Conservation (phyloP, 2,888 invertebrate genomes). For the Uropetala carovei region DNA sequence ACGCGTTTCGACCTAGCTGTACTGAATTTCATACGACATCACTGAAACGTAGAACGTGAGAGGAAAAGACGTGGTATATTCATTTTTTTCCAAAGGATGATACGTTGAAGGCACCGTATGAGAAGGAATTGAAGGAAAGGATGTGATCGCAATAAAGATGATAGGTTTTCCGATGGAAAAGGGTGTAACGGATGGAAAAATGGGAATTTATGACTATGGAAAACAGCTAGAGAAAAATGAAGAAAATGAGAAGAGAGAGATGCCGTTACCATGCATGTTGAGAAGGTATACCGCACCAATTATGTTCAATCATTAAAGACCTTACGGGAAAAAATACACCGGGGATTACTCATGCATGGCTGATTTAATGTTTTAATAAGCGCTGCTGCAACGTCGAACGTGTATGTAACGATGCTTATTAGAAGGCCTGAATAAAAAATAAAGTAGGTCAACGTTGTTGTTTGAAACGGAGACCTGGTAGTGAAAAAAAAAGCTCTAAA, state of each 20-base stretch:
- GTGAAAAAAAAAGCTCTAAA: too few relatives aligned
- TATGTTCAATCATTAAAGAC: not conserved
- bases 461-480: too few relatives aligned
- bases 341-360: too few relatives aligned
- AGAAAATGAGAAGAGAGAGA: not conserved
- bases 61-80: not conserved
- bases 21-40: not conserved
- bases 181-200: not conserved
- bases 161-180: conserved; percentile 13
- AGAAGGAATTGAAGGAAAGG: not conserved
- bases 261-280: not conserved
- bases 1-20: too few relatives aligned
- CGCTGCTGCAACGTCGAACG: too few relatives aligned
- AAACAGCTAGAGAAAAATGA: not conserved
- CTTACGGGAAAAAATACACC: not conserved
- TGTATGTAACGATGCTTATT: too few relatives aligned
- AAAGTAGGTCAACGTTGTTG: too few relatives aligned
- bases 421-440: too few relatives aligned
- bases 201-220: not conserved
- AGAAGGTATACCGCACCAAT: not conserved
- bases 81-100: not conserved
- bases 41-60: not conserved
- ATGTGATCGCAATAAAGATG: not conserved
- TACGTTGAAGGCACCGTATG: not conserved
- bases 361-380: too few relatives aligned